These are phyloP conservation scores for Kryptolebias ocellatus DNA, from an alignment of 2,797 vertebrate genomes.

Conservation along the genomic window DNA sequence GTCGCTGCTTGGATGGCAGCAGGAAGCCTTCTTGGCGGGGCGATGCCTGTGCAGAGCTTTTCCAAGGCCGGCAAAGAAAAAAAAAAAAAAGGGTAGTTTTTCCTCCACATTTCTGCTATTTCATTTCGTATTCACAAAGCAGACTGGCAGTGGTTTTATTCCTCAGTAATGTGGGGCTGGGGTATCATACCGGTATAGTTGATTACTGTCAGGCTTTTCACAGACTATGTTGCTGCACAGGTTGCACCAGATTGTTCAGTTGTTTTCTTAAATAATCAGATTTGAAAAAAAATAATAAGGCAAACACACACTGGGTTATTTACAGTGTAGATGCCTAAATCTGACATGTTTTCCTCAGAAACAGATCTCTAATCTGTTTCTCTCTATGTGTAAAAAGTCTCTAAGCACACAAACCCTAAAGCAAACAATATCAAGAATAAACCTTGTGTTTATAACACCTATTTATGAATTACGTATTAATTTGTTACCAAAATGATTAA, in stretches of 20 bases:
- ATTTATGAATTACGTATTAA: too few relatives aligned
- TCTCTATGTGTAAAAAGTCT: too few relatives aligned
- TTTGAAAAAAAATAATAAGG: too few relatives aligned
- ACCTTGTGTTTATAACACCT: too few relatives aligned
- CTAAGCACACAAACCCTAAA: too few relatives aligned
- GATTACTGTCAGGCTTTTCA: background rate
- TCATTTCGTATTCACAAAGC: conserved; percentile 1
- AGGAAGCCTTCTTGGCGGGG: conserved; percentile 18
- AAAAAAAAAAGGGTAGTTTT: conserved; percentile 1
- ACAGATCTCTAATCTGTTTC: too few relatives aligned
- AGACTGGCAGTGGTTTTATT: background rate
- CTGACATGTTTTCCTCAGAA: too few relatives aligned
- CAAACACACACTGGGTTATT: too few relatives aligned
- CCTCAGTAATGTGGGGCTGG: background rate
- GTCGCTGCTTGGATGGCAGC: conserved; percentile 28
- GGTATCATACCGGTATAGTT: background rate
- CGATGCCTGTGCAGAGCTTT: conserved; percentile 22
- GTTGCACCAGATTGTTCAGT: background rate
- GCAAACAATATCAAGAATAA: too few relatives aligned
- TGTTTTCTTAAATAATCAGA: background rate
- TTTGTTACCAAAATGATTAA: too few relatives aligned
- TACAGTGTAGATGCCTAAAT: too few relatives aligned
- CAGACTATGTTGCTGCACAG: background rate
- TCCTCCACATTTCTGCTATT: background rate
- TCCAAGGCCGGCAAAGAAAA: conserved; percentile 5